These are phyloP conservation scores for Helicoverpa zea DNA, from an alignment of 1,140 invertebrate species.

Conservation along the genomic window DNA sequence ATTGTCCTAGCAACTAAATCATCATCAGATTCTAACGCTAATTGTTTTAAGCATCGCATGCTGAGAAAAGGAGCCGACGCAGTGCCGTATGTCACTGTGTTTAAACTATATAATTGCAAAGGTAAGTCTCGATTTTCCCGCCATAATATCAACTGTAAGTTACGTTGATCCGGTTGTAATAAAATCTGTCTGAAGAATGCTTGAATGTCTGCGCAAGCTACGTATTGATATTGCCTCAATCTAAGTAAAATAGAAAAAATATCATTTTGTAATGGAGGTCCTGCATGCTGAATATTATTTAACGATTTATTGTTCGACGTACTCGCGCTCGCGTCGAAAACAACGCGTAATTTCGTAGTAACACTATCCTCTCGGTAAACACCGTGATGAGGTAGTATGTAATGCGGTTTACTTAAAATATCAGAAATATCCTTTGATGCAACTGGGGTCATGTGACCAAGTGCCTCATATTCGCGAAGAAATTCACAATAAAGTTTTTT, in stretches of 20 bases:
- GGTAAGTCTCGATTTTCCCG: slow-evolving; percentile 36
- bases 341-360: slow-evolving; percentile 68
- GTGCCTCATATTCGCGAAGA: slow-evolving; percentile 62
- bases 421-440: neutral
- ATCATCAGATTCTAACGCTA: slow-evolving; percentile 16
- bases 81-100: slow-evolving; percentile 51
- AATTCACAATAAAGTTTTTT: slow-evolving; percentile 61
- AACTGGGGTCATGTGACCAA: slow-evolving; percentile 63
- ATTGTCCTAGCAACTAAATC: neutral
- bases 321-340: slow-evolving; percentile 65
- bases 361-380: slow-evolving; percentile 66
- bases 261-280: slow-evolving; percentile 69
- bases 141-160: slow-evolving; percentile 70
- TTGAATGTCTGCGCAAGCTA: slow-evolving; percentile 63
- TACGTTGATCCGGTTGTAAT: slow-evolving; percentile 50
- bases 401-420: slow-evolving; percentile 42
- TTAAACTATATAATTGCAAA: slow-evolving; percentile 25
- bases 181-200: slow-evolving; percentile 60
- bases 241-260: slow-evolving; percentile 58
- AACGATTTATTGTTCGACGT: slow-evolving; percentile 57
- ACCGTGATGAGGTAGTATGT: slow-evolving; percentile 79
- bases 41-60: neutral
- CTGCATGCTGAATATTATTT: slow-evolving; percentile 62
- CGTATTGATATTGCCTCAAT: slow-evolving; percentile 57
- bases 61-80: slow-evolving; percentile 46